Base-by-base conservation (phyloP, 1,140 invertebrate species). In the Drosophila lini region DNA sequence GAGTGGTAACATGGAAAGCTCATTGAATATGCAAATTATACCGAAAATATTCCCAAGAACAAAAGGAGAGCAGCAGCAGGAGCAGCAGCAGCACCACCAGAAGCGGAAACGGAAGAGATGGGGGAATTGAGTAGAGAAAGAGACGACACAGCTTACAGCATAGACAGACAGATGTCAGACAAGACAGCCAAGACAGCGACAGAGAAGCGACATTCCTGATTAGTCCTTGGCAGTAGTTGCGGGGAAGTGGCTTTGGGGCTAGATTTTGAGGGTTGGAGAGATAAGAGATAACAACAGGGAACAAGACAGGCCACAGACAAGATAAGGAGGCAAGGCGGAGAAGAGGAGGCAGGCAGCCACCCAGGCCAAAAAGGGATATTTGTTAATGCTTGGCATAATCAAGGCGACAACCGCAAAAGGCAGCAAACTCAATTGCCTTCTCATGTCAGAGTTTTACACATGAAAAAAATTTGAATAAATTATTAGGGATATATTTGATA, bases 11-110 rank as follows among this genome's bases (percentile, higher is more conserved):
- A 61, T 78, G 56, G 68, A 59, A 74, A 70, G 78, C 80, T 84
- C 84, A 88, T 88, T 88, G 84, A 88, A 89, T 88, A 88, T 88
- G 80, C 84, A 88, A 89, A 88, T 89, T 89, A 88, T 78, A 82
- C 84, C 84, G 64, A 86, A 86, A 86, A 76, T 55, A 55, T 85
- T 79, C 57, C 60, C 74, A 75, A 55, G 40, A 55, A 65, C 71
- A 42, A 70, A 42, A 44, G 64, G 48, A 75, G 22, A 65, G 73
- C 41, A 44, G 50, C 55, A 41, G 48, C 44, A 22, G 65, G 11
- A 58, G 71, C 36, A 57, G 64, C 56, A 42, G 47, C 56, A 64
- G 58, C 38, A 64, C 4, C 25, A 28, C 0, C 31, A 53, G 40
- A 65, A 60, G 56, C 36, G 64, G 47, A 70, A 63, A 42, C 74